A percentile compares a stretch with the other conserved stretches of the same genome.
Conservation (phyloP, 2,888 invertebrate species). For the Notocelia uddmanniana region DNA sequence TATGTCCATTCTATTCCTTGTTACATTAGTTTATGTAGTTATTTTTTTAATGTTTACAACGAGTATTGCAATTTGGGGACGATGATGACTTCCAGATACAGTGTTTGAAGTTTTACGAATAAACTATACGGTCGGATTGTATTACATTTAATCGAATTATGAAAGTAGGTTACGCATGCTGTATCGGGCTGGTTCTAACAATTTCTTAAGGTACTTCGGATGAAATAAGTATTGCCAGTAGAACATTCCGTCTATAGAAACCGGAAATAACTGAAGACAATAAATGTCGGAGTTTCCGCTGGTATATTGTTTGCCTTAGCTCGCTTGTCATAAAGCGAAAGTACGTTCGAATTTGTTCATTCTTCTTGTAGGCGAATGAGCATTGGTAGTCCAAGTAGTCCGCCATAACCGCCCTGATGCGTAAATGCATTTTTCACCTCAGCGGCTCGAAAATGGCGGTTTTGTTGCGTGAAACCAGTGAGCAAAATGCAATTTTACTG, state of each 20-base stretch:
- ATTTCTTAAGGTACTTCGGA: not conserved
- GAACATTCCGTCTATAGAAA: not conserved
- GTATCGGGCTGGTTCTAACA: not conserved
- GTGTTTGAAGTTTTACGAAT: no score
- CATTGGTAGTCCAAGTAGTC: no score
- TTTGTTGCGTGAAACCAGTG: no score
- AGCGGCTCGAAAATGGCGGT: no score
- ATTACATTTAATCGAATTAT: no score
- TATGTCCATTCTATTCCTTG: not conserved
- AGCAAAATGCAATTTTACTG: no score
- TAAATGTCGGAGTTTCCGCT: slow-evolving; percentile 49
- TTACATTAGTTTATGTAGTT: not conserved
- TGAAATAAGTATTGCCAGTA: not conserved
- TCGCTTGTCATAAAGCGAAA: slow-evolving; percentile 58
- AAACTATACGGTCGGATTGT: no score
- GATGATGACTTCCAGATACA: not conserved
- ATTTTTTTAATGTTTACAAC: no score
- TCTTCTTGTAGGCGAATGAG: no score
- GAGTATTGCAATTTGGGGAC: not conserved
- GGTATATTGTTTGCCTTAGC: slow-evolving; percentile 62
- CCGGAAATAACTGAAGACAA: slow-evolving; percentile 37
- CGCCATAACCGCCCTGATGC: no score
- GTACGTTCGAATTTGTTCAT: not conserved
- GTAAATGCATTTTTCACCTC: no score
- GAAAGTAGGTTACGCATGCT: not conserved